Evolutionary conservation across 1,140 invertebrate genomes (phyloP).

Genomic region (Drosophila equinoxialis): DNA sequence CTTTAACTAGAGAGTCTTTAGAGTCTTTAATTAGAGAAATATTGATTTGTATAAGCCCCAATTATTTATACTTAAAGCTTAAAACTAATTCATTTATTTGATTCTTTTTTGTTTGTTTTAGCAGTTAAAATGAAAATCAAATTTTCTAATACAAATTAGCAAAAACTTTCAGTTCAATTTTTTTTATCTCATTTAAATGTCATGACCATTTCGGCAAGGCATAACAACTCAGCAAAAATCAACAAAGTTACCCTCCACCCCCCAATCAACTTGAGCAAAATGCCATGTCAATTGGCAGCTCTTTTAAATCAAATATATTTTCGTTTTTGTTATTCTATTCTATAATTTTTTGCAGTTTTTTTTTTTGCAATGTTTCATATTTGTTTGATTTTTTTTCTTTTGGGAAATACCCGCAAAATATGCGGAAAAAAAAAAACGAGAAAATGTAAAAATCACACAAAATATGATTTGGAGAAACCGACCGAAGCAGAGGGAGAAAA

Average conservation of each 20-base stretch:
- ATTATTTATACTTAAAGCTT: too few species aligned
- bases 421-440: constrained; percentile 10
- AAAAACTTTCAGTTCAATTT: too few species aligned
- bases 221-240: background rate
- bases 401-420: constrained; percentile 79
- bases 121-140: too few species aligned
- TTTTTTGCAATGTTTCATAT: background rate
- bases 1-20: too few species aligned
- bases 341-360: background rate
- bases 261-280: constrained; percentile 16
- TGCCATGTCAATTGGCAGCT: constrained; percentile 53
- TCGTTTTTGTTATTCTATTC: constrained; percentile 1
- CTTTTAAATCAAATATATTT: constrained; percentile 16
- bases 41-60: too few species aligned
- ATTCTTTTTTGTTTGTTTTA: too few species aligned
- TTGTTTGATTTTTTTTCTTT: constrained; percentile 32
- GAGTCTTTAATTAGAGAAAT: too few species aligned
- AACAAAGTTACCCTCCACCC: background rate
- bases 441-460: constrained; percentile 27
- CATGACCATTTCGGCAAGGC: background rate
- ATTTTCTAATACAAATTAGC: too few species aligned
- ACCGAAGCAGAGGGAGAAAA: background rate
- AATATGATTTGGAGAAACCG: constrained; percentile 56
- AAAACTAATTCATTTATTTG: too few species aligned
- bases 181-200: constrained; percentile 1